These are phyloP conservation scores for Scelioninae gen. 2 DNA, from an alignment of 2,888 invertebrate species.

Conservation along the genomic window DNA sequence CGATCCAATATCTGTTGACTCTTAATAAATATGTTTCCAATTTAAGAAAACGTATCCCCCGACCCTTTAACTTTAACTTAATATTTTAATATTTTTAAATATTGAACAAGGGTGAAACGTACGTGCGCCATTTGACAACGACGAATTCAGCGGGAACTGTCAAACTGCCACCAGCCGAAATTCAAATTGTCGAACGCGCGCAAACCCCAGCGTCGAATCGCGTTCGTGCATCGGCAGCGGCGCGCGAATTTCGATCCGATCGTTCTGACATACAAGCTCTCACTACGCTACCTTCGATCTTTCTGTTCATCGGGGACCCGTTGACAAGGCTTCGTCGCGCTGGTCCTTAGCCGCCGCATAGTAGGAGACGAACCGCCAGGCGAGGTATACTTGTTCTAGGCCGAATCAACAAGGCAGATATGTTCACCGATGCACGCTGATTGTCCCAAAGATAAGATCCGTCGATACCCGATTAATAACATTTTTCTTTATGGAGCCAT, in stretches of 20 bases:
- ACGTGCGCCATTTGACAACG: slow-evolving; percentile 53
- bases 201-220: slow-evolving; percentile 44
- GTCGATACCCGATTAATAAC: slow-evolving; percentile 21
- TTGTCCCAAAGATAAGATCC: slow-evolving; percentile 2
- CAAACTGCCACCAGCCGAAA: slow-evolving; percentile 44
- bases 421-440: slow-evolving; percentile 31
- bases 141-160: slow-evolving; percentile 23
- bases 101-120: slow-evolving; percentile 10
- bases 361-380: slow-evolving; percentile 55
- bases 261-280: slow-evolving; percentile 57
- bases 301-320: slow-evolving; percentile 54
- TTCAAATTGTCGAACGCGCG: slow-evolving; percentile 49
- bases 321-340: slow-evolving; percentile 54
- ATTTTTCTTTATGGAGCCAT: slow-evolving; percentile 11
- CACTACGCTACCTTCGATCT: slow-evolving; percentile 55
- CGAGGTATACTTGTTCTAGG: slow-evolving; percentile 43
- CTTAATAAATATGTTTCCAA: too few species aligned
- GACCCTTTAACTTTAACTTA: too few species aligned
- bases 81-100: too few species aligned
- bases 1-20: too few species aligned
- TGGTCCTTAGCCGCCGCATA: slow-evolving; percentile 54
- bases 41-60: too few species aligned
- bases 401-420: slow-evolving; percentile 36
- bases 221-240: slow-evolving; percentile 47
- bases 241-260: slow-evolving; percentile 60